phyloP scores from a whole-genome alignment of 2,888 invertebrate genomes.

The Trimorus sp. region DNA sequence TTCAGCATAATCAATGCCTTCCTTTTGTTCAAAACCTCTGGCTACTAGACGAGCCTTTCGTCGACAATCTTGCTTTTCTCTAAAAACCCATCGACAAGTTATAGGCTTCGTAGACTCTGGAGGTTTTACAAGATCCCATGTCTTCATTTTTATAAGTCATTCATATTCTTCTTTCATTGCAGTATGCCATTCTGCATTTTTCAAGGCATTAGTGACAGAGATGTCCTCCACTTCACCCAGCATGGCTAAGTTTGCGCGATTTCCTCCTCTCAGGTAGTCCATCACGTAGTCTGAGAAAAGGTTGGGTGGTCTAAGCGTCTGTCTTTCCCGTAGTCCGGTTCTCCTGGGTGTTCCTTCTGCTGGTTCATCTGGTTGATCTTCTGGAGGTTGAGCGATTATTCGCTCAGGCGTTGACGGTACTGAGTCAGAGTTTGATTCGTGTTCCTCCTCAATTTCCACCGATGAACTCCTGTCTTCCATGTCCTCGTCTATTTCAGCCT shows the following conservation, averaged over 20 bases:
- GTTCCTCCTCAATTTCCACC: too few relatives aligned
- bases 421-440: too few relatives aligned
- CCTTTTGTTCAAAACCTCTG: conserved; percentile 5
- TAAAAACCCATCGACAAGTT: neutral
- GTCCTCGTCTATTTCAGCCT: too few relatives aligned
- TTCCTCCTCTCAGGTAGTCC: too few relatives aligned
- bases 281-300: too few relatives aligned
- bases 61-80: neutral
- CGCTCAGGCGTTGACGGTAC: too few relatives aligned
- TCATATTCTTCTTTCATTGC: neutral
- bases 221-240: neutral
- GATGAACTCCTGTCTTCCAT: too few relatives aligned
- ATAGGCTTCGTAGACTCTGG: neutral
- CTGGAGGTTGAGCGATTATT: too few relatives aligned
- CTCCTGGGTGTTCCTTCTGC: too few relatives aligned
- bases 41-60: neutral
- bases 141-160: neutral
- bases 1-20: conserved; percentile 2
- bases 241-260: neutral
- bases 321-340: too few relatives aligned
- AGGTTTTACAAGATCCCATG: neutral
- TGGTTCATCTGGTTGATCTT: too few relatives aligned
- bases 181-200: neutral
- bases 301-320: too few relatives aligned
- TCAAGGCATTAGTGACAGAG: neutral